These are phyloP conservation scores for Dicaeum eximium DNA, from an alignment of 2,113 vertebrate genomes.

Conservation along the genomic window DNA sequence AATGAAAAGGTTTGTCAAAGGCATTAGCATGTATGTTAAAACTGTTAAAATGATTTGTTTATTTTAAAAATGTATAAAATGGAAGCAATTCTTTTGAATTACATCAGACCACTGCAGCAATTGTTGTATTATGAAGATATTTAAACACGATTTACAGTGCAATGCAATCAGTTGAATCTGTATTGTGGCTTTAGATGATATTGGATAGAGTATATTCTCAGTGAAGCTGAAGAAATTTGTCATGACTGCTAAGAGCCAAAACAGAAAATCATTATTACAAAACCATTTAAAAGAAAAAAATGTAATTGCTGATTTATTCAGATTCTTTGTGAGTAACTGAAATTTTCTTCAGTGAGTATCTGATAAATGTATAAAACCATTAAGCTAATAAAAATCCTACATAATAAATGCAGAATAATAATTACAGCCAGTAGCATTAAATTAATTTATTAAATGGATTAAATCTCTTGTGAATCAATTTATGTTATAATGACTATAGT, in stretches of 20 bases:
- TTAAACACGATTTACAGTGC: background rate
- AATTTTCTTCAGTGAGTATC: slow-evolving; percentile 25
- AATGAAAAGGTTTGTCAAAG: background rate
- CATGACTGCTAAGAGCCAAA: background rate
- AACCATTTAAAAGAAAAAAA: background rate
- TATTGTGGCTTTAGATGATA: background rate
- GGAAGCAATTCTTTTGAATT: background rate
- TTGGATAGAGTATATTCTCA: background rate
- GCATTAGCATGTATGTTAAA: background rate
- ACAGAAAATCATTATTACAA: background rate
- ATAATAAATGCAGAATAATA: slow-evolving; percentile 57
- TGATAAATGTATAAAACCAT: slow-evolving; percentile 57
- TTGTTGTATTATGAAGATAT: background rate
- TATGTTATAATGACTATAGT: slow-evolving; percentile 9
- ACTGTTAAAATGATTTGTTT: background rate
- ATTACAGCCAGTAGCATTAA: slow-evolving; percentile 54
- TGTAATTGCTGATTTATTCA: slow-evolving; percentile 10
- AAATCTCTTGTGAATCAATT: slow-evolving; percentile 45
- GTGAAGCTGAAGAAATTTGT: slow-evolving; percentile 16
- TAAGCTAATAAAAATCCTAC: slow-evolving; percentile 54
- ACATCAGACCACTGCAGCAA: background rate
- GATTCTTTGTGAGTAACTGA: background rate
- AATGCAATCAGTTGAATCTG: background rate
- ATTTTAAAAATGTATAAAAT: background rate
- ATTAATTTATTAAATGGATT: slow-evolving; percentile 58